Evolutionary conservation across 2,797 vertebrate genomes (phyloP).

Genomic region (Anguilla pacifica): DNA sequence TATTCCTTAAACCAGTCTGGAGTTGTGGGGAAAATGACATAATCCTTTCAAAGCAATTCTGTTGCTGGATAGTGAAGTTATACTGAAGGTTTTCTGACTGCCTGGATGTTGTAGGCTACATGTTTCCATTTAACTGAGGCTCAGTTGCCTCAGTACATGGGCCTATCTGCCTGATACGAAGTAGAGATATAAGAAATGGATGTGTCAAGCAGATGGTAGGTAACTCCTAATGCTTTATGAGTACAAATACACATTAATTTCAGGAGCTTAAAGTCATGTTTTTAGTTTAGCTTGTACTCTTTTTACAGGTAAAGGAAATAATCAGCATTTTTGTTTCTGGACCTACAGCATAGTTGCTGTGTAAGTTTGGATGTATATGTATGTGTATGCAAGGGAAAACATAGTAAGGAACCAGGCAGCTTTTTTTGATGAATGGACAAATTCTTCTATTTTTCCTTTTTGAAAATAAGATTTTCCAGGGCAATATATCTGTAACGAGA

Average conservation of each 20-base stretch:
- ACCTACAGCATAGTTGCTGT: too few species aligned
- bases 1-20: not conserved
- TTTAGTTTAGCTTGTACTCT: too few species aligned
- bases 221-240: not conserved
- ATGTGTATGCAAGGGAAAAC: not conserved
- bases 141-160: not conserved
- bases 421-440: not conserved
- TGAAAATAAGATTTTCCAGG: not conserved
- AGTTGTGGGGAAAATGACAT: not conserved
- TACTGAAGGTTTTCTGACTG: not conserved
- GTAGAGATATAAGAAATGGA: too few species aligned
- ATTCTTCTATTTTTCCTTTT: not conserved
- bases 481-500: not conserved
- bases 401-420: not conserved
- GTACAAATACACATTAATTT: not conserved
- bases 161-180: not conserved
- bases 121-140: not conserved
- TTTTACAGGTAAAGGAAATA: too few species aligned
- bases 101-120: not conserved
- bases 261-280: too few species aligned
- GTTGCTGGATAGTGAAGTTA: not conserved
- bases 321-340: too few species aligned
- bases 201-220: too few species aligned
- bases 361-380: not conserved
- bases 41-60: not conserved